Evolutionary conservation across 2,888 invertebrate species (phyloP).

Genomic region (Pammene aurita): DNA sequence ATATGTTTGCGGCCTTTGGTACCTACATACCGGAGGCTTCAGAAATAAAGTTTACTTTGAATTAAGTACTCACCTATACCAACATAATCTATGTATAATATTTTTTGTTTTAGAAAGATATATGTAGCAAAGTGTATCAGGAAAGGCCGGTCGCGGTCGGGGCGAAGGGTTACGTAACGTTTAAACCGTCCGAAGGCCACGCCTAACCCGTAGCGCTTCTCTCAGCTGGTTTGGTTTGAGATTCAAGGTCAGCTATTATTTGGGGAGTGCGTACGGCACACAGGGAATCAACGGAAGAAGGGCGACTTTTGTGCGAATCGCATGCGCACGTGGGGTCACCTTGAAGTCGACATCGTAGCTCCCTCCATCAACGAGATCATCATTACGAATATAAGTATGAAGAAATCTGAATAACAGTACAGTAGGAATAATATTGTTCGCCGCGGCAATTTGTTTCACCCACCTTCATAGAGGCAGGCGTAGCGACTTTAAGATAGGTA

Average conservation of each 20-base stretch:
- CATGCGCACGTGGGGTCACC: constrained; percentile 64
- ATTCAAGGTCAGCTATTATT: constrained; percentile 56
- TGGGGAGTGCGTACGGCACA: constrained; percentile 49
- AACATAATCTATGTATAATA: no score
- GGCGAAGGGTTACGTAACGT: constrained; percentile 33
- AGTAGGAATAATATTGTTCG: not conserved
- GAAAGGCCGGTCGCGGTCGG: constrained; percentile 14
- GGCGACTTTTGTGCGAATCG: constrained; percentile 50
- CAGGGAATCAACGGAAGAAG: constrained; percentile 48
- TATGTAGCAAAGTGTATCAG: not conserved
- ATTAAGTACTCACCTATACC: no score
- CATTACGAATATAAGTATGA: not conserved
- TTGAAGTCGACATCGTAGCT: constrained; percentile 43
- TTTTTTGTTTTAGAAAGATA: no score
- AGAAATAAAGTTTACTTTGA: no score
- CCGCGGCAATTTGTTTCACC: not conserved
- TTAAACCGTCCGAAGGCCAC: constrained; percentile 32
- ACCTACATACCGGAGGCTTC: no score
- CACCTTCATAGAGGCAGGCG: no score
- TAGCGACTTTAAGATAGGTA: no score
- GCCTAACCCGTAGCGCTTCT: constrained; percentile 18
- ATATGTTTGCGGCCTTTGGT: no score
- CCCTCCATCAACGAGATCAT: constrained; percentile 5
- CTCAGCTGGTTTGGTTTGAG: constrained; percentile 48
- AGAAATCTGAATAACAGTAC: not conserved